phyloP scores from a whole-genome alignment of 2,113 vertebrate species.

The Circaetus gallicus region DNA sequence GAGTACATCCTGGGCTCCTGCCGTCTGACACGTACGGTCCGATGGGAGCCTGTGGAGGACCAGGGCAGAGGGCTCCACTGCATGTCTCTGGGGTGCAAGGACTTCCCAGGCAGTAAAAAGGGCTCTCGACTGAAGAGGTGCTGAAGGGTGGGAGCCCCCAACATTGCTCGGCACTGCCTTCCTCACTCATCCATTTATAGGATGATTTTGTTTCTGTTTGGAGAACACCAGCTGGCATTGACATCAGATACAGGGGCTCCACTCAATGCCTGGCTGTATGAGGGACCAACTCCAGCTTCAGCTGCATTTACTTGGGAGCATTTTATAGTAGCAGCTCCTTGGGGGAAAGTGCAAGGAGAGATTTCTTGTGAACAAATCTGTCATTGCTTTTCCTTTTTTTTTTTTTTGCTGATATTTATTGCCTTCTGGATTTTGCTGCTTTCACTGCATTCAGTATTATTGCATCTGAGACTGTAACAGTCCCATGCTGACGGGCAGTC shows the following conservation, averaged over 20 bases:
- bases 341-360: background rate
- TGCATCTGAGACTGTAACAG: background rate
- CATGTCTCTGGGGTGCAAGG: rapidly evolving
- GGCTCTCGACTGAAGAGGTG: rapidly evolving
- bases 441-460: background rate
- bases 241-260: rapidly evolving
- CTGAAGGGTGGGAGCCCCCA: background rate
- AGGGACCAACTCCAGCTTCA: background rate
- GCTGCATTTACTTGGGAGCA: background rate
- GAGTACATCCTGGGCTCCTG: background rate
- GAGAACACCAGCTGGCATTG: background rate
- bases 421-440: background rate
- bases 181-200: rapidly evolving
- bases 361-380: background rate
- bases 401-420: background rate
- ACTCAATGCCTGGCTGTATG: rapidly evolving
- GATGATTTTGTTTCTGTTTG: background rate
- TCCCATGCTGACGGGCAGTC: background rate
- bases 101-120: background rate
- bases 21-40: rapidly evolving
- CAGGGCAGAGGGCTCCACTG: background rate
- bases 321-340: background rate
- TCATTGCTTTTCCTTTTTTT: background rate
- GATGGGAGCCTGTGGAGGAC: rapidly evolving
- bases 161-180: rapidly evolving